Conservation (phyloP, 64 coral and sea anemone species). For the Montipora capricornis region DNA sequence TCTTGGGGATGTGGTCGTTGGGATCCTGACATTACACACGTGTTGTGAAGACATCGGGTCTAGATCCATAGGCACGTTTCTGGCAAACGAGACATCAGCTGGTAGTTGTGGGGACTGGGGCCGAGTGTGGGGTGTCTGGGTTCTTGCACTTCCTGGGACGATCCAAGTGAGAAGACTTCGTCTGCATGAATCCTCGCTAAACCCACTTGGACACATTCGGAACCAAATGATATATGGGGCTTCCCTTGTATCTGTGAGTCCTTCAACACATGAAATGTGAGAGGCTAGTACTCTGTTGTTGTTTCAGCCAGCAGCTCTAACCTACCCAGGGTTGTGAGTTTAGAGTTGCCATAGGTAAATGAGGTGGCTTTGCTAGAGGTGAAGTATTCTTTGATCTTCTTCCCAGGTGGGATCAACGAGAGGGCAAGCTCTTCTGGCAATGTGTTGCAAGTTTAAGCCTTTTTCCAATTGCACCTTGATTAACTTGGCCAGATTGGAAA, state of each 20-base stretch:
- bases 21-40: slow-evolving; percentile 21
- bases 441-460: slow-evolving; percentile 52
- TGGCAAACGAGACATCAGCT: neutral
- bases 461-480: slow-evolving; percentile 39
- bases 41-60: slow-evolving; percentile 30
- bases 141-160: slow-evolving; percentile 26
- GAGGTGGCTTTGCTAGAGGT: neutral
- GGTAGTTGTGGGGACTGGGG: neutral
- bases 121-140: neutral
- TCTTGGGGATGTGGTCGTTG: neutral
- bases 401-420: too few relatives aligned
- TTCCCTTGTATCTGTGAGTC: slow-evolving; percentile 41
- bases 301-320: slow-evolving; percentile 46
- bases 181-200: slow-evolving; percentile 60
- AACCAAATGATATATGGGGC: slow-evolving; percentile 50
- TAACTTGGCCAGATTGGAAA: neutral
- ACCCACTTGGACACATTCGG: slow-evolving; percentile 49
- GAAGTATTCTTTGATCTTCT: too few relatives aligned
- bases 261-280: slow-evolving; percentile 53
- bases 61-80: slow-evolving; percentile 8
- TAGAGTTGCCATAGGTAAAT: slow-evolving; percentile 17
- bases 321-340: slow-evolving; percentile 21
- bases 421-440: slow-evolving; percentile 29
- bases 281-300: slow-evolving; percentile 42
- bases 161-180: neutral